Percentiles rank a stretch among this genome's conserved stretches.
Conservation (phyloP, 2,888 invertebrate species). For the Chesias legatella region DNA sequence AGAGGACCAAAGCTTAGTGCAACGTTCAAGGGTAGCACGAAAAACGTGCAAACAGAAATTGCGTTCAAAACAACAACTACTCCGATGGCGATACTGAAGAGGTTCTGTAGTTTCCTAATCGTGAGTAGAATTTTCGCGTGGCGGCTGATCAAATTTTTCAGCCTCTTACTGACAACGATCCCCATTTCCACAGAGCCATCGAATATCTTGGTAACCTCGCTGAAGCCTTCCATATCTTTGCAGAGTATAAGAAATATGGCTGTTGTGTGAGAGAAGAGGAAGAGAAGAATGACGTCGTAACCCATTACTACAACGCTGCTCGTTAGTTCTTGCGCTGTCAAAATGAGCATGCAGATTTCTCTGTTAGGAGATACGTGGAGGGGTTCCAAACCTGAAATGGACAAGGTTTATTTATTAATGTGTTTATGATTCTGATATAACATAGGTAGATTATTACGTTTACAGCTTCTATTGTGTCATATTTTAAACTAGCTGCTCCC, state of each 20-base stretch:
- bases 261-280: slow-evolving; percentile 40
- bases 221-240: slow-evolving; percentile 33
- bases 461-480: too few relatives aligned
- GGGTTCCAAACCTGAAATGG: slow-evolving; percentile 33
- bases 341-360: slow-evolving; percentile 34
- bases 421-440: too few relatives aligned
- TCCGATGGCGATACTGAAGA: slow-evolving; percentile 35
- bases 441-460: too few relatives aligned
- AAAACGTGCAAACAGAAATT: slow-evolving; percentile 38
- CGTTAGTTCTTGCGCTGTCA: slow-evolving; percentile 36
- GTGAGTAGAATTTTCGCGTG: slow-evolving; percentile 35
- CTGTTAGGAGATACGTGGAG: slow-evolving; percentile 28
- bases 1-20: slow-evolving; percentile 36
- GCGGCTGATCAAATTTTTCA: slow-evolving; percentile 30
- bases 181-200: slow-evolving; percentile 19
- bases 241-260: slow-evolving; percentile 35
- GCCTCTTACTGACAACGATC: slow-evolving; percentile 19
- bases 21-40: slow-evolving; percentile 37
- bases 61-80: slow-evolving; percentile 34
- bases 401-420: not conserved
- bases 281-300: slow-evolving; percentile 37
- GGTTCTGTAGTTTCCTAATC: slow-evolving; percentile 33
- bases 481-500: too few relatives aligned
- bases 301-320: slow-evolving; percentile 29
- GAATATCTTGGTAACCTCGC: slow-evolving; percentile 13